These are phyloP conservation scores for Malurus alboscapulatus DNA, from an alignment of 2,113 vertebrate species.

Conservation along the genomic window DNA sequence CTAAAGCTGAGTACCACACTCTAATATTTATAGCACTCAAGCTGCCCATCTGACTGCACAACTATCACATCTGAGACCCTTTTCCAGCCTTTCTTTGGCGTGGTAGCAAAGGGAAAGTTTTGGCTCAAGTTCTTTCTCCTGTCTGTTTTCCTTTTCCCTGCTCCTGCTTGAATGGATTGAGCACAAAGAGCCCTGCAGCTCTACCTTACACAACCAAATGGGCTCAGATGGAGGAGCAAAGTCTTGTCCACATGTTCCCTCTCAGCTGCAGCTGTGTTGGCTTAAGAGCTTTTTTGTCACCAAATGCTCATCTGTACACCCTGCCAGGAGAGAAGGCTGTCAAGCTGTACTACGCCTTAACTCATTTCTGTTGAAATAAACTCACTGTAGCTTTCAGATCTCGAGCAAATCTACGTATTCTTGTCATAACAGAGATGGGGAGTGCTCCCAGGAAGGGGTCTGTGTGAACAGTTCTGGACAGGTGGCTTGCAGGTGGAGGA, in stretches of 20 bases:
- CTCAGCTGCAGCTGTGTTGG: constrained; percentile 28
- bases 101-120: neutral
- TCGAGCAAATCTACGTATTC: neutral
- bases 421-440: neutral
- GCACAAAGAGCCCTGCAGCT: neutral
- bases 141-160: neutral
- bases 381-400: neutral
- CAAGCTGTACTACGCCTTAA: neutral
- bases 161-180: neutral
- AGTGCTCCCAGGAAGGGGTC: neutral
- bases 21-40: neutral
- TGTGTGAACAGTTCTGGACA: neutral
- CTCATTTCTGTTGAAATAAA: neutral
- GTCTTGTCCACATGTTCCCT: neutral
- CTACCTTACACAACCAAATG: neutral
- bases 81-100: neutral
- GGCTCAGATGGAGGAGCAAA: neutral
- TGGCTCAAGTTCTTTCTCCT: neutral
- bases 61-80: neutral
- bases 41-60: neutral
- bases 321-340: neutral
- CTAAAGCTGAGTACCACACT: neutral
- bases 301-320: neutral
- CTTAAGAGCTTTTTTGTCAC: neutral
- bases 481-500: neutral